Conservation (phyloP, 2,113 vertebrate species). For the Notechis scutatus region DNA sequence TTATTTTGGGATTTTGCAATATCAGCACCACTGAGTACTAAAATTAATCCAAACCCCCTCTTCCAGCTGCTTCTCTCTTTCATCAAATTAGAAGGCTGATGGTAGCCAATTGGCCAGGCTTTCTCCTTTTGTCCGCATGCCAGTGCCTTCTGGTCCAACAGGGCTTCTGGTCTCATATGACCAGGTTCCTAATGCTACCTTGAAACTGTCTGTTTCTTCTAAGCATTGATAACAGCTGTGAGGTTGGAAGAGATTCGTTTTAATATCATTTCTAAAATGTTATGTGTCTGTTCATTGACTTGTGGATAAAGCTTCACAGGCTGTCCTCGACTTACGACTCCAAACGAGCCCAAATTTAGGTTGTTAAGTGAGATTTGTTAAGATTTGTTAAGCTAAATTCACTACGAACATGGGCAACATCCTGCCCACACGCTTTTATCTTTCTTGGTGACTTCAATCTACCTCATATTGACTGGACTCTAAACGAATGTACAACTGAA, state of each 20-base stretch:
- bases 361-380: not conserved
- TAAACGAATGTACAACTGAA: no score
- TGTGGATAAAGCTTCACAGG: not conserved
- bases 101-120: not conserved
- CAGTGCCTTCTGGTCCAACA: not conserved
- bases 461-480: no score
- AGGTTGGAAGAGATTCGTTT: not conserved
- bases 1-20: not conserved
- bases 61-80: constrained; percentile 20
- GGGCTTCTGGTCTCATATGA: not conserved
- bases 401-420: no score
- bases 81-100: not conserved
- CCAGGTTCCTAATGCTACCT: not conserved
- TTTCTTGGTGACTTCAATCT: no score
- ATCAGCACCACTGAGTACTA: not conserved
- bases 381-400: no score
- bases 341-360: not conserved
- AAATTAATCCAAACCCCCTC: constrained; percentile 9
- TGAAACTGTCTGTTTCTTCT: not conserved
- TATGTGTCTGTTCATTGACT: not conserved
- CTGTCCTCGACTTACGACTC: not conserved
- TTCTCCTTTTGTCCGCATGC: not conserved
- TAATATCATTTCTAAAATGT: not conserved
- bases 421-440: no score
- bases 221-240: not conserved